These are phyloP conservation scores for Parapristionchus giblindavisi DNA, from an alignment of 2,888 invertebrate genomes.

Conservation along the genomic window DNA sequence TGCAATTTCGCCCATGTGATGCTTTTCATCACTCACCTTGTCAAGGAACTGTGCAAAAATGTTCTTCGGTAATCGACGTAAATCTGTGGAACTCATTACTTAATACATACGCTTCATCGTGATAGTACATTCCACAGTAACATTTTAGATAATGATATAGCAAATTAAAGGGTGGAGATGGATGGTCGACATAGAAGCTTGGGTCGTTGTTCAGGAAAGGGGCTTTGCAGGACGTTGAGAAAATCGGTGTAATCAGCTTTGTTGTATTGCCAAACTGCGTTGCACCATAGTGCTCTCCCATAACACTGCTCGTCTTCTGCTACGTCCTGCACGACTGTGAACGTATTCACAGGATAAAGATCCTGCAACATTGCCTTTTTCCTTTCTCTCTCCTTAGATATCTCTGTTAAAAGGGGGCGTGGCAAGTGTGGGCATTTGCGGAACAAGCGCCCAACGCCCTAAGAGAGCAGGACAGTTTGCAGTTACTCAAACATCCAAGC, in stretches of 20 bases:
- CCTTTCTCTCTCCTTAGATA: background rate
- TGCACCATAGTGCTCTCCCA: slow-evolving; percentile 2
- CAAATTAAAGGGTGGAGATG: background rate
- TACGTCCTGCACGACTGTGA: background rate
- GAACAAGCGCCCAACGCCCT: too few species aligned
- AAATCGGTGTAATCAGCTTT: background rate
- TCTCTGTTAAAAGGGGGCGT: too few species aligned
- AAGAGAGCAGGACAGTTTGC: too few species aligned
- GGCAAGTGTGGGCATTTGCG: too few species aligned
- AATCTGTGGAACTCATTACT: too few species aligned
- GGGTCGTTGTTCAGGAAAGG: background rate
- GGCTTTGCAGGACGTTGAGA: background rate
- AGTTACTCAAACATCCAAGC: too few species aligned
- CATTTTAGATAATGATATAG: background rate
- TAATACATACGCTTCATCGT: too few species aligned
- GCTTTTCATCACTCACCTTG: too few species aligned
- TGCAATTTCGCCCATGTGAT: too few species aligned
- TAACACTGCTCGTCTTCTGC: background rate
- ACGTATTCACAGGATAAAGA: slow-evolving; percentile 2
- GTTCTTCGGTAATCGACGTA: slow-evolving; percentile 5
- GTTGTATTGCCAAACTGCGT: background rate
- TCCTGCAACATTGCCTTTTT: background rate
- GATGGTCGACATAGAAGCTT: background rate
- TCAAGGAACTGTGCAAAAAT: too few species aligned
- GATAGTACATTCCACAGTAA: too few species aligned